Evolutionary conservation across 2,888 invertebrate genomes (phyloP).

Genomic region (Xanthostigma xanthostigma): DNA sequence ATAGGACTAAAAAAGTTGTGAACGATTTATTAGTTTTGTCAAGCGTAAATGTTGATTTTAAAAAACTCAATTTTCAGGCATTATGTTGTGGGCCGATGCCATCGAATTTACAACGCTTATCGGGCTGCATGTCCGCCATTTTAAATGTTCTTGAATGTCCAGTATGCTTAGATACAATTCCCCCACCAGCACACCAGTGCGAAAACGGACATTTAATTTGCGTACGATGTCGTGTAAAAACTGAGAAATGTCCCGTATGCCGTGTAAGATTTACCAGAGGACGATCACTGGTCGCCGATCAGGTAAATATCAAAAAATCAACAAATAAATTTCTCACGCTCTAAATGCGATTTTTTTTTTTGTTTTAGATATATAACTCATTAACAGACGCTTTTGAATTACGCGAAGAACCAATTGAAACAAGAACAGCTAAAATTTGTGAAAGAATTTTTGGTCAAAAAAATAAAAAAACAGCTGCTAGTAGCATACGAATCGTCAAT

Average conservation of each 20-base stretch:
- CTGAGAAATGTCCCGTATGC: constrained; percentile 46
- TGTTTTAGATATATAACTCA: constrained; percentile 29
- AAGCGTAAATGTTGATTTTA: no score
- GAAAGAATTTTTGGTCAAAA: constrained; percentile 28
- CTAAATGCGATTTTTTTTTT: constrained; percentile 7
- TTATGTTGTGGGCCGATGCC: constrained; percentile 41
- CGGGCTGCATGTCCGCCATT: constrained; percentile 34
- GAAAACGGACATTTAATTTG: constrained; percentile 51
- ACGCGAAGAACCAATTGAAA: constrained; percentile 24
- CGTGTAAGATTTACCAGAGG: constrained; percentile 35
- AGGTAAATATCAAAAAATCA: constrained; percentile 19
- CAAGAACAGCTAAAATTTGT: constrained; percentile 26
- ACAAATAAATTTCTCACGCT: not conserved
- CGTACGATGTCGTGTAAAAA: constrained; percentile 40
- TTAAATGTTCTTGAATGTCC: constrained; percentile 44
- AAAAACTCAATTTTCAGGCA: constrained; percentile 18
- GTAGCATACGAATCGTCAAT: not conserved
- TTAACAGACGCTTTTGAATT: constrained; percentile 34
- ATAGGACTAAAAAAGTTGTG: no score
- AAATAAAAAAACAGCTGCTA: constrained; percentile 13
- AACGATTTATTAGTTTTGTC: no score
- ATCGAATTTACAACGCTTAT: constrained; percentile 33
- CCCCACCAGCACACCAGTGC: constrained; percentile 47
- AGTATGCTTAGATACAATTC: constrained; percentile 44
- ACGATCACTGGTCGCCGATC: constrained; percentile 37